Percentiles rank a stretch among this genome's conserved stretches.
phyloP scores from a whole-genome alignment of 2,888 invertebrate species.

The Sthenelais limicola region DNA sequence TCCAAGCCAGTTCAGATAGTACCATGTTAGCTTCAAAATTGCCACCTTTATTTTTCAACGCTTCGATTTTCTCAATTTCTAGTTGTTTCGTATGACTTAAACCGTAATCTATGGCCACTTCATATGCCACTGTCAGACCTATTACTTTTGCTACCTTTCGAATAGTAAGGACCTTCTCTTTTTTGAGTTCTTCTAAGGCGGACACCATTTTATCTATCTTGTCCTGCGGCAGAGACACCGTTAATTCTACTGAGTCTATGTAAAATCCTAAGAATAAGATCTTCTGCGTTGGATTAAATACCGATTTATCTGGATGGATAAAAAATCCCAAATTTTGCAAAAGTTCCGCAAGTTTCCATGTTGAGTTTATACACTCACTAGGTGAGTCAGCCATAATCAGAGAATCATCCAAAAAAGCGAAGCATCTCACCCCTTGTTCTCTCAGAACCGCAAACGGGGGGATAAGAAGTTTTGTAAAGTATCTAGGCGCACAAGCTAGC shows the following conservation, averaged over 20 bases:
- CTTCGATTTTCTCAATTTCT: not conserved
- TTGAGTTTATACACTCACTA: not conserved
- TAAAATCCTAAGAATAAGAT: not conserved
- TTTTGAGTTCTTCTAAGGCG: not conserved
- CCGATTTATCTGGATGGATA: not conserved
- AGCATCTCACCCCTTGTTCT: not conserved
- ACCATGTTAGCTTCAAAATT: not conserved
- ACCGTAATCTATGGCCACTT: not conserved
- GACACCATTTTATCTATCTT: not conserved
- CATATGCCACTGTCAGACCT: not conserved
- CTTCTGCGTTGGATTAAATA: not conserved
- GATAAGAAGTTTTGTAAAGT: conserved; percentile 2
- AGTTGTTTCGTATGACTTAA: not conserved
- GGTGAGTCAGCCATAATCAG: not conserved
- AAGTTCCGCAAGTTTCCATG: not conserved
- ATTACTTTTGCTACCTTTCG: not conserved
- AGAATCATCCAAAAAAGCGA: not conserved
- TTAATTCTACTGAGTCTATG: not conserved
- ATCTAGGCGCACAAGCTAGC: not conserved
- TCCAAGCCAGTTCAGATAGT: not conserved
- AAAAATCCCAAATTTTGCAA: not conserved
- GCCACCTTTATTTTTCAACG: not conserved
- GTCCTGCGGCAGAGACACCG: not conserved
- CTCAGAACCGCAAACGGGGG: not conserved
- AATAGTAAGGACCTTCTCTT: not conserved